These are phyloP conservation scores for Sylvilagus floridanus DNA, from an alignment of 2,797 vertebrate genomes.

Conservation along the genomic window DNA sequence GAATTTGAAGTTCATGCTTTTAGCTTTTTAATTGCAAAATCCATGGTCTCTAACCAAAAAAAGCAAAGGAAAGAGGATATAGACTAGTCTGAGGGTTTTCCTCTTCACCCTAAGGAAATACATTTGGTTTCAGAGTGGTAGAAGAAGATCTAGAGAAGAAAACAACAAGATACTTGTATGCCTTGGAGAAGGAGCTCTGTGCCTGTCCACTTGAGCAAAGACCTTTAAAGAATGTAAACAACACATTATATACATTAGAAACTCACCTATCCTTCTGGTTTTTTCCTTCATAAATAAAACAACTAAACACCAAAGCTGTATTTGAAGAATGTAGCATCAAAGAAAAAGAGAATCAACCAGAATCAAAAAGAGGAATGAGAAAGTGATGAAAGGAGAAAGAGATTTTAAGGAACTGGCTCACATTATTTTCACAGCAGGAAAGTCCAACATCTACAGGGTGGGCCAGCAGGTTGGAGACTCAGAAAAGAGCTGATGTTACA, in stretches of 20 bases:
- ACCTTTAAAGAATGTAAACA: neutral
- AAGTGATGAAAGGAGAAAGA: neutral
- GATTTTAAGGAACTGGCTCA: neutral
- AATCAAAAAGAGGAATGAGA: neutral
- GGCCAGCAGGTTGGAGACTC: neutral
- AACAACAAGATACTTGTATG: neutral
- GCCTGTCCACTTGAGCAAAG: neutral
- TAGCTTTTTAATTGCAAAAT: neutral
- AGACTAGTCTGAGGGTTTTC: neutral
- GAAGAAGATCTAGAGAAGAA: neutral
- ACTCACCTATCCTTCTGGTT: neutral
- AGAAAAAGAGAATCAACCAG: neutral
- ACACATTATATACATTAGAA: neutral
- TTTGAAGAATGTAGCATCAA: neutral
- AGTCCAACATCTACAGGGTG: neutral
- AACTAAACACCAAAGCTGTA: neutral
- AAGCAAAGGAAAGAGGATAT: neutral
- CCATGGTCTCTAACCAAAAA: neutral
- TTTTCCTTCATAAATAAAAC: conserved; percentile 51
- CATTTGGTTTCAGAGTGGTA: neutral
- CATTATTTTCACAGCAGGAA: neutral
- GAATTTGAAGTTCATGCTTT: conserved; percentile 28
- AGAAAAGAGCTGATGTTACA: neutral
- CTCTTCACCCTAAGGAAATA: neutral
- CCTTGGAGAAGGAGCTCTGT: neutral